These are phyloP conservation scores for Montipora sp. DNA, from an alignment of 64 coral and sea anemone species.

Conservation along the genomic window DNA sequence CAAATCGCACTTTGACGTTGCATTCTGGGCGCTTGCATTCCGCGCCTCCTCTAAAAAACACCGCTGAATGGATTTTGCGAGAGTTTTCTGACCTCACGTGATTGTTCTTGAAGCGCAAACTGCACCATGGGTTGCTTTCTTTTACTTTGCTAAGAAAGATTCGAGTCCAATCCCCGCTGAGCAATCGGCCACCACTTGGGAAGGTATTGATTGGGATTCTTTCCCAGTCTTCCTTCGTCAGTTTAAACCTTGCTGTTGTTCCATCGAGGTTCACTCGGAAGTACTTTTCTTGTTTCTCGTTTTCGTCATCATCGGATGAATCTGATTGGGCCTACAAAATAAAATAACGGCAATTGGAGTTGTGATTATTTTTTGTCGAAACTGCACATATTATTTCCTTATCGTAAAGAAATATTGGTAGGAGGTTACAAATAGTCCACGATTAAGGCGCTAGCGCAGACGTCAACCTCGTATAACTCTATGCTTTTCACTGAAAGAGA, in stretches of 20 bases:
- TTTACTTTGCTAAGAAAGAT: conserved; percentile 38
- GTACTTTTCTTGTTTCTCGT: conserved; percentile 30
- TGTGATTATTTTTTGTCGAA: not conserved
- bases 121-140: conserved; percentile 57
- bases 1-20: conserved; percentile 42
- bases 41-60: conserved; percentile 48
- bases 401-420: no score
- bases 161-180: conserved; percentile 45
- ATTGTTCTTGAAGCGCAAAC: conserved; percentile 55
- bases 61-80: conserved; percentile 54
- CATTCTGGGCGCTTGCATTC: conserved; percentile 50
- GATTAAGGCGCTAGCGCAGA: no score
- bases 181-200: conserved; percentile 39
- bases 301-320: conserved; percentile 33
- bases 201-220: conserved; percentile 49
- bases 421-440: no score
- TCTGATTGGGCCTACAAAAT: conserved; percentile 27
- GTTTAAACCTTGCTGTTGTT: conserved; percentile 18
- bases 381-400: no score
- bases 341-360: not conserved
- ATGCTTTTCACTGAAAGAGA: no score
- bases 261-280: conserved; percentile 34
- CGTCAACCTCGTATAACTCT: no score
- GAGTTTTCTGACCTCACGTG: conserved; percentile 55
- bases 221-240: conserved; percentile 33